Percentiles rank a stretch among this genome's conserved stretches.
Conservation (phyloP, 2,888 invertebrate species). For the Spialia ferax region DNA sequence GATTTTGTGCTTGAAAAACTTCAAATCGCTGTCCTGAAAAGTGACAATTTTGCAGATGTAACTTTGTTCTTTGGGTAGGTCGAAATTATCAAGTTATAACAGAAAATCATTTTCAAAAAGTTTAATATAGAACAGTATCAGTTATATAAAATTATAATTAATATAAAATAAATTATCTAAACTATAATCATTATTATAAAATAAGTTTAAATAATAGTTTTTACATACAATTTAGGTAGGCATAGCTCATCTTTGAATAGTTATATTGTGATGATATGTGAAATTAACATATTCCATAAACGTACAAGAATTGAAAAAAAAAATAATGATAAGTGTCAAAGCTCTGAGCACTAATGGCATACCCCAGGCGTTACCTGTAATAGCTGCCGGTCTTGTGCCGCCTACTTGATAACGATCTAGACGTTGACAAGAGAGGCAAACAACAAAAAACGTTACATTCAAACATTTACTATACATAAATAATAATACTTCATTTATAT, state of each 20-base stretch:
- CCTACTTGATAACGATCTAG: conserved; percentile 36
- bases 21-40: no score
- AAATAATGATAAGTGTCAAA: conserved; percentile 21
- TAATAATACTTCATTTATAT: not conserved
- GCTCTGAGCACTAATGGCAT: conserved; percentile 24
- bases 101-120: no score
- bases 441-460: conserved; percentile 35
- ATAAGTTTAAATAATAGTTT: not conserved
- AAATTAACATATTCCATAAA: not conserved
- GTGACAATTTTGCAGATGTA: no score
- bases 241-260: conserved; percentile 10
- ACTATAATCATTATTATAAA: not conserved
- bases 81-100: no score
- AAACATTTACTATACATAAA: conserved; percentile 13
- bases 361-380: conserved; percentile 35
- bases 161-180: no score
- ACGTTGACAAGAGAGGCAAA: conserved; percentile 33
- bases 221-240: conserved; percentile 8
- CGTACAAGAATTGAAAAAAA: not conserved
- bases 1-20: no score
- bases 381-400: conserved; percentile 36
- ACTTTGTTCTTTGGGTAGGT: no score
- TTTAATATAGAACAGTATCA: no score
- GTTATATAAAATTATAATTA: no score
- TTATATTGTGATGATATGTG: not conserved